Evolutionary conservation across 2,113 vertebrate species (phyloP).

Genomic region (Amphilophus citrinellus): DNA sequence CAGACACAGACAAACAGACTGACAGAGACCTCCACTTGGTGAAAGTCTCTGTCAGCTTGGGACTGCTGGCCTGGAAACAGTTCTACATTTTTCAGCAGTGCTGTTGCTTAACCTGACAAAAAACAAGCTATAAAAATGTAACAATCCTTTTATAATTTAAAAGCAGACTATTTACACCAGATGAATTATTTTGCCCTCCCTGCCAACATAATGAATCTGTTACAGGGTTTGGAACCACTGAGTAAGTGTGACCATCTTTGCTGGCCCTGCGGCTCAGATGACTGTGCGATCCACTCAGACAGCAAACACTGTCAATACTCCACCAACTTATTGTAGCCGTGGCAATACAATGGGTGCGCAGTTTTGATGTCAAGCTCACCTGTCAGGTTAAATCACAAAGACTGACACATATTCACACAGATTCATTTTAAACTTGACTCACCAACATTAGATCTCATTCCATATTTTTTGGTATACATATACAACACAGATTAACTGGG

Average conservation of each 20-base stretch:
- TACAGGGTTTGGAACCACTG: constrained; percentile 32
- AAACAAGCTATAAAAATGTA: background rate
- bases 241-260: constrained; percentile 54
- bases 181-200: constrained; percentile 29
- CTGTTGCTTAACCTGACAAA: background rate
- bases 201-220: constrained; percentile 42
- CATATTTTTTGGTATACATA: background rate
- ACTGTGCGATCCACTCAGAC: constrained; percentile 36
- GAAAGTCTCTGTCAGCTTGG: background rate
- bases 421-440: background rate
- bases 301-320: constrained; percentile 24
- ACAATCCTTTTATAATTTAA: background rate
- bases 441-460: background rate
- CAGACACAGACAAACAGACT: background rate
- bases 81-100: background rate
- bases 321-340: constrained; percentile 1
- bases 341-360: background rate
- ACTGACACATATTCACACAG: background rate
- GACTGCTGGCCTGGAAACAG: background rate
- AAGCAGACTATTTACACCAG: constrained; percentile 33
- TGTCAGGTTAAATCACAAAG: constrained; percentile 2
- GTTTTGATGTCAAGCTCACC: constrained; percentile 16
- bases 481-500: background rate
- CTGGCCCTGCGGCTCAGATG: constrained; percentile 36
- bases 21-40: background rate